phyloP scores from a whole-genome alignment of 30 jellyfish, hydroid and myxozoan genomes.

The Turritopsis dohrnii region DNA sequence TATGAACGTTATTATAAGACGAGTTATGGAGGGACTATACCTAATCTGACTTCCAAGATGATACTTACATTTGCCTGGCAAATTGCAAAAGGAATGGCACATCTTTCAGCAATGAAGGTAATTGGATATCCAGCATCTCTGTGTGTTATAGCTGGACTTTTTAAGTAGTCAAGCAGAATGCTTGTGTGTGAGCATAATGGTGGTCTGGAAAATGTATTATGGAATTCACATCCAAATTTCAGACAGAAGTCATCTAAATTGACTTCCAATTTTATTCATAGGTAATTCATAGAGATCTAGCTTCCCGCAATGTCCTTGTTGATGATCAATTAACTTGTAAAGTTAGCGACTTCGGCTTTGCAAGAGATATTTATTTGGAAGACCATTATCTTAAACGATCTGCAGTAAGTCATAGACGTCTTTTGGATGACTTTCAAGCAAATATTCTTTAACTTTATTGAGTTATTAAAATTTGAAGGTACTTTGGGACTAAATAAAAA shows the following conservation, averaged over 20 bases:
- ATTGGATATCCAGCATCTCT: not conserved
- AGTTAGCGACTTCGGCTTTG: conserved; percentile 92
- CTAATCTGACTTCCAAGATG: conserved; percentile 77
- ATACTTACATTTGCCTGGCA: conserved; percentile 80
- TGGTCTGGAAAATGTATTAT: not conserved
- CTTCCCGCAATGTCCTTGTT: conserved; percentile 77
- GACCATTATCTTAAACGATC: conserved; percentile 82
- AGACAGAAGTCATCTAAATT: too few relatives aligned
- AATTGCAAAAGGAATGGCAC: conserved; percentile 84
- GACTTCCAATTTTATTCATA: conserved; percentile 4
- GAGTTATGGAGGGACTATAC: conserved; percentile 63
- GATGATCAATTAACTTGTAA: conserved; percentile 73
- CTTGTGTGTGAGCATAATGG: not conserved
- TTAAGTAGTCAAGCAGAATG: not conserved
- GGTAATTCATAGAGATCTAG: conserved; percentile 94
- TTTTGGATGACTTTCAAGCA: too few relatives aligned
- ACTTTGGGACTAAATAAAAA: not conserved
- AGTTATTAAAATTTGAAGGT: too few relatives aligned
- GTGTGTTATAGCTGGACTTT: not conserved
- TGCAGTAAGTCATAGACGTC: conserved; percentile 71
- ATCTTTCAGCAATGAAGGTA: conserved; percentile 79
- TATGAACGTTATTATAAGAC: conserved; percentile 69
- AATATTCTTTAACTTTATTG: too few relatives aligned
- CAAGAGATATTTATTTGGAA: conserved; percentile 89
- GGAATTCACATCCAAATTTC: not conserved